Evolutionary conservation across 2,888 invertebrate genomes (phyloP).

Genomic region (Ichneumoninae sp.): DNA sequence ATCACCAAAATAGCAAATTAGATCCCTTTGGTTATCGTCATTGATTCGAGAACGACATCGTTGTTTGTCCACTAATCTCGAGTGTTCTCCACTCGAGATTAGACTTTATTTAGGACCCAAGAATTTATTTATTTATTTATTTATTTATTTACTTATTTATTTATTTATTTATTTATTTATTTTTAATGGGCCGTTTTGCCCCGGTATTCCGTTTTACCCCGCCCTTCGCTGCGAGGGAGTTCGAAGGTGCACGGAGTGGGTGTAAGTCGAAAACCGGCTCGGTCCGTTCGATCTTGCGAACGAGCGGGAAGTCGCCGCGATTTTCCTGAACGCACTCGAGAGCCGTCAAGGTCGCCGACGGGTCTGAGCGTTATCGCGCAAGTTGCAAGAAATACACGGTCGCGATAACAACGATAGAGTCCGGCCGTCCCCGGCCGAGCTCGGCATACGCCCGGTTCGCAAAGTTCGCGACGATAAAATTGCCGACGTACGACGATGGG

Average conservation of each 20-base stretch:
- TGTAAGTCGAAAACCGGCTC: constrained; percentile 16
- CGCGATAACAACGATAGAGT: constrained; percentile 49
- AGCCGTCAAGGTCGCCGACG: constrained; percentile 43
- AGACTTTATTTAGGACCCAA: too few relatives aligned
- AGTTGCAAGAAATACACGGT: constrained; percentile 53
- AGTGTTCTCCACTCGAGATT: too few relatives aligned
- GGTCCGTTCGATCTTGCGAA: constrained; percentile 22
- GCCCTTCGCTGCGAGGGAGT: too few relatives aligned
- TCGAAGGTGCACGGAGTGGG: neutral
- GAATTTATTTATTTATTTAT: neutral
- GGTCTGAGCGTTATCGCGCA: constrained; percentile 56
- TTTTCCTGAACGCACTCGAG: constrained; percentile 37
- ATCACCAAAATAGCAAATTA: constrained; percentile 39
- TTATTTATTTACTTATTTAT: too few relatives aligned
- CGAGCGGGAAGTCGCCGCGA: constrained; percentile 14
- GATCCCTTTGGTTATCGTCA: constrained; percentile 44
- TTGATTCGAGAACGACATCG: constrained; percentile 47
- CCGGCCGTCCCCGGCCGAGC: neutral
- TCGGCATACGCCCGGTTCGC: constrained; percentile 38
- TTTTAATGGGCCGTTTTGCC: neutral
- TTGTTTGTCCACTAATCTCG: too few relatives aligned
- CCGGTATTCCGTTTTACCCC: neutral
- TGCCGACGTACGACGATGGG: constrained; percentile 5
- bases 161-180: neutral
- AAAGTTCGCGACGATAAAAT: constrained; percentile 51